Conservation (phyloP, 2,888 invertebrate genomes). For the Microctonus aethiopoides region DNA sequence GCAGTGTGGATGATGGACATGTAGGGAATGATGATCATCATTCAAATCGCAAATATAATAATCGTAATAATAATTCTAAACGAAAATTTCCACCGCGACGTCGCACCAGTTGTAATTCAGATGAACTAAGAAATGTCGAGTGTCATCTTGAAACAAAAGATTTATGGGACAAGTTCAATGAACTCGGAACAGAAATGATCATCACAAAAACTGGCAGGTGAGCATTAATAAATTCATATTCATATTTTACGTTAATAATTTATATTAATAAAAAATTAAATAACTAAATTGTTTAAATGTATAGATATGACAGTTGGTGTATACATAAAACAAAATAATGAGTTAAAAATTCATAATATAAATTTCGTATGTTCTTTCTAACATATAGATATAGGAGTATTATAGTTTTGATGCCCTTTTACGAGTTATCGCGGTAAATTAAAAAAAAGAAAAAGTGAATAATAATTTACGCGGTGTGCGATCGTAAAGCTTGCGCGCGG, state of each 20-base stretch:
- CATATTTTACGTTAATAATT: slow-evolving; percentile 49
- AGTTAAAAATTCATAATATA: not conserved
- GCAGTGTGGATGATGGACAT: slow-evolving; percentile 69
- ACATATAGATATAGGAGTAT: not conserved
- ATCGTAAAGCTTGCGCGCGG: slow-evolving; percentile 51
- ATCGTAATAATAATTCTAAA: slow-evolving; percentile 35
- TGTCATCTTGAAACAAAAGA: slow-evolving; percentile 85
- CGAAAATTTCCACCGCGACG: slow-evolving; percentile 50
- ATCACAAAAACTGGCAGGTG: slow-evolving; percentile 87
- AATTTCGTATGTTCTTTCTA: not conserved
- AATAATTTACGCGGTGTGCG: slow-evolving; percentile 47
- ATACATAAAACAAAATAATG: not conserved
- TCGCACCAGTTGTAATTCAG: slow-evolving; percentile 73
- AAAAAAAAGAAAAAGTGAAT: slow-evolving; percentile 13
- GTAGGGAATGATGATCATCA: slow-evolving; percentile 50
- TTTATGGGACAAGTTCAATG: slow-evolving; percentile 84
- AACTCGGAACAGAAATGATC: slow-evolving; percentile 86
- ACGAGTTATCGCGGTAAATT: slow-evolving; percentile 15
- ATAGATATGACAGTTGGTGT: not conserved
- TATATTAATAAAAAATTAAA: slow-evolving; percentile 57
- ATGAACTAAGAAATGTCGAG: slow-evolving; percentile 74
- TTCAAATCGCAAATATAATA: slow-evolving; percentile 46
- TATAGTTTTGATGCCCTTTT: slow-evolving; percentile 2
- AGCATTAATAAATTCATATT: slow-evolving; percentile 51
- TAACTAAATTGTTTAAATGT: slow-evolving; percentile 46